Evolutionary conservation across 1,140 invertebrate genomes (phyloP).

Genomic region (Nasonia longicornis): DNA sequence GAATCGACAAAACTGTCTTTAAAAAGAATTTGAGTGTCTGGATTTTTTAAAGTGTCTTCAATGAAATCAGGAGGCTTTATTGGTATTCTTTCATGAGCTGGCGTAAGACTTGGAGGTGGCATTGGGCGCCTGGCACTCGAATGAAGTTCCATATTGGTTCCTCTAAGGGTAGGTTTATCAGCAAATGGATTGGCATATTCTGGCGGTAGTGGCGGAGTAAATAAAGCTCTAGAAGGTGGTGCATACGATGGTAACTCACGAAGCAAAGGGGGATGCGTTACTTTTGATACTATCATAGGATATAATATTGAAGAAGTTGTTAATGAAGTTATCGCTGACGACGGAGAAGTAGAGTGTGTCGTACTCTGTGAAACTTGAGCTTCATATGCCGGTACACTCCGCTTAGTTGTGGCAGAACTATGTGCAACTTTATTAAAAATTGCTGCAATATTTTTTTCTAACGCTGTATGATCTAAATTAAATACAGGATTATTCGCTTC

Average conservation of each 20-base stretch:
- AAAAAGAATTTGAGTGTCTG: constrained; percentile 61
- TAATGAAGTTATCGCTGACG: constrained; percentile 58
- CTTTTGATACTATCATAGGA: constrained; percentile 54
- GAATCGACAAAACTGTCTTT: constrained; percentile 79
- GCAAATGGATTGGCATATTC: constrained; percentile 85
- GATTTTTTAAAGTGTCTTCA: constrained; percentile 69
- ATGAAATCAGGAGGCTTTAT: constrained; percentile 75
- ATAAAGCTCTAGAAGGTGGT: constrained; percentile 80
- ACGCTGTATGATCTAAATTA: constrained; percentile 62
- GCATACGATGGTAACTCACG: constrained; percentile 82
- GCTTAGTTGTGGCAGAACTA: constrained; percentile 74
- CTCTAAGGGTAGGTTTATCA: constrained; percentile 84
- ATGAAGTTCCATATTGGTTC: constrained; percentile 75
- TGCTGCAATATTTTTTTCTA: constrained; percentile 75
- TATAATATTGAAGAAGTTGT: constrained; percentile 33
- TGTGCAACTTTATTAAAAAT: constrained; percentile 79
- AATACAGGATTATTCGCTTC: constrained; percentile 64
- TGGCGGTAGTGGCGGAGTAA: constrained; percentile 83
- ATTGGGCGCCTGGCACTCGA: constrained; percentile 76
- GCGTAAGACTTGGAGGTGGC: constrained; percentile 80
- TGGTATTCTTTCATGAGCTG: constrained; percentile 83
- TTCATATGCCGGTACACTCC: constrained; percentile 75
- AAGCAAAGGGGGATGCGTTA: constrained; percentile 60
- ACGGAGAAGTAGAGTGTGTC: constrained; percentile 73
- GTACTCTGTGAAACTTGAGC: constrained; percentile 70